Conservation (phyloP, 1,140 invertebrate genomes). For the Phymastichus coffea region DNA sequence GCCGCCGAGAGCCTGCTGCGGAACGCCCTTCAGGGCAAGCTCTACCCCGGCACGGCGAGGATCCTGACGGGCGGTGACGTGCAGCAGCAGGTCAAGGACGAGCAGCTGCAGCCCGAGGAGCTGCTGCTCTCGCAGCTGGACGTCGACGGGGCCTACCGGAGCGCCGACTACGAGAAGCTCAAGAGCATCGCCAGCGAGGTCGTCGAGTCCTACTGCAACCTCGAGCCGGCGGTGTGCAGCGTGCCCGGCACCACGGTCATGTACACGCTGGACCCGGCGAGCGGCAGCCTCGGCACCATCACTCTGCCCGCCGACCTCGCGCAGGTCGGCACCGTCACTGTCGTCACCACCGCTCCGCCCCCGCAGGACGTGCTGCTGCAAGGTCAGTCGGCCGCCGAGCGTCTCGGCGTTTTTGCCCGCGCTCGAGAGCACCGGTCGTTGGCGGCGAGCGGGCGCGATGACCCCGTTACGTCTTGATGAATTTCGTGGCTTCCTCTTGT, state of each 20-base stretch:
- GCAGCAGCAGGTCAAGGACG: constrained; percentile 62
- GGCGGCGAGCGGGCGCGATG: too few relatives aligned
- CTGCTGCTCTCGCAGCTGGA: constrained; percentile 72
- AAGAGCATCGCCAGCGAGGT: constrained; percentile 73
- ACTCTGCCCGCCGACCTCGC: constrained; percentile 50
- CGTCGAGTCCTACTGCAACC: constrained; percentile 70
- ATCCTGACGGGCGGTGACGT: constrained; percentile 7
- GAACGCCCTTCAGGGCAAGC: constrained; percentile 75
- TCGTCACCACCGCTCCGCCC: constrained; percentile 39
- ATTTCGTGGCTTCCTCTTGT: too few relatives aligned
- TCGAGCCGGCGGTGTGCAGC: constrained; percentile 60
- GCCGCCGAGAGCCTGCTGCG: constrained; percentile 73
- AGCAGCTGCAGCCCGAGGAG: constrained; percentile 72
- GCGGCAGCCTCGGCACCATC: constrained; percentile 51
- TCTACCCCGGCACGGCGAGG: constrained; percentile 45
- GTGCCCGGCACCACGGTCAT: constrained; percentile 56
- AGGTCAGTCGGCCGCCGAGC: constrained; percentile 52
- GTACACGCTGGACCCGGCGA: constrained; percentile 53
- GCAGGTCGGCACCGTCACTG: constrained; percentile 52
- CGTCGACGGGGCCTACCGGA: constrained; percentile 53
- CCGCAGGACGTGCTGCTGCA: constrained; percentile 53
- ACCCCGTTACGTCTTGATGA: too few relatives aligned
- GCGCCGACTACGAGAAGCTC: constrained; percentile 52
- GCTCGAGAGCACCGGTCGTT: constrained; percentile 43
- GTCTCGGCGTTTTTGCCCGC: too few relatives aligned